phyloP scores from a whole-genome alignment of 1,140 invertebrate genomes.

The Dendrolimus punctatus region DNA sequence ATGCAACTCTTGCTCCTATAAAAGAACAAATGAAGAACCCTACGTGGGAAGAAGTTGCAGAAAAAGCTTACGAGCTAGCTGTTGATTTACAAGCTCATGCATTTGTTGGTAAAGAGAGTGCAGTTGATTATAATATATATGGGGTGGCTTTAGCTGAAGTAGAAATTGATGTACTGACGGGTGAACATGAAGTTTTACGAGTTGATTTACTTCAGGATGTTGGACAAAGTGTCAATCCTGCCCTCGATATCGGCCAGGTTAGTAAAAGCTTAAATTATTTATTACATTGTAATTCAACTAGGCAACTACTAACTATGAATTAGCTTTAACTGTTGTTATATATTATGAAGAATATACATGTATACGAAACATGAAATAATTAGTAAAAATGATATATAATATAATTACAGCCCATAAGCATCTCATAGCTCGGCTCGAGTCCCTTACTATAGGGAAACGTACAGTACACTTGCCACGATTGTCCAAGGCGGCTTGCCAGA shows the following conservation, averaged over 20 bases:
- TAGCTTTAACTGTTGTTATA: too few relatives aligned
- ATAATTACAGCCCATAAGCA: too few relatives aligned
- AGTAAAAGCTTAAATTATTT: slow-evolving; percentile 22
- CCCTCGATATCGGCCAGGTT: slow-evolving; percentile 86
- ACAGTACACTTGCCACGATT: too few relatives aligned
- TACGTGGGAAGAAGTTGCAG: slow-evolving; percentile 76
- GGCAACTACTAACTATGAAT: too few relatives aligned
- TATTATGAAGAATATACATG: too few relatives aligned
- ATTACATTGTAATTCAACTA: not conserved
- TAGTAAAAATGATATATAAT: too few relatives aligned
- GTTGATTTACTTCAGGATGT: slow-evolving; percentile 85
- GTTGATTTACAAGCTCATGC: slow-evolving; percentile 77
- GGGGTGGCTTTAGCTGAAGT: slow-evolving; percentile 77
- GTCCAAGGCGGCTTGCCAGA: too few relatives aligned
- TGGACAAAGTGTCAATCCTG: slow-evolving; percentile 81
- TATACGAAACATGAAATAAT: too few relatives aligned
- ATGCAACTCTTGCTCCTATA: slow-evolving; percentile 72
- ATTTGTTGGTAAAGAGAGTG: slow-evolving; percentile 53
- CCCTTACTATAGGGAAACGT: too few relatives aligned
- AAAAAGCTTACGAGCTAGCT: slow-evolving; percentile 64
- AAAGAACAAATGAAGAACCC: slow-evolving; percentile 70
- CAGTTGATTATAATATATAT: slow-evolving; percentile 73
- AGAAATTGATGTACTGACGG: slow-evolving; percentile 88
- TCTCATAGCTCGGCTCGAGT: too few relatives aligned
- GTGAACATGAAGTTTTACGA: slow-evolving; percentile 77